phyloP scores from a whole-genome alignment of 2,888 invertebrate species.

The Heliconius aoede region DNA sequence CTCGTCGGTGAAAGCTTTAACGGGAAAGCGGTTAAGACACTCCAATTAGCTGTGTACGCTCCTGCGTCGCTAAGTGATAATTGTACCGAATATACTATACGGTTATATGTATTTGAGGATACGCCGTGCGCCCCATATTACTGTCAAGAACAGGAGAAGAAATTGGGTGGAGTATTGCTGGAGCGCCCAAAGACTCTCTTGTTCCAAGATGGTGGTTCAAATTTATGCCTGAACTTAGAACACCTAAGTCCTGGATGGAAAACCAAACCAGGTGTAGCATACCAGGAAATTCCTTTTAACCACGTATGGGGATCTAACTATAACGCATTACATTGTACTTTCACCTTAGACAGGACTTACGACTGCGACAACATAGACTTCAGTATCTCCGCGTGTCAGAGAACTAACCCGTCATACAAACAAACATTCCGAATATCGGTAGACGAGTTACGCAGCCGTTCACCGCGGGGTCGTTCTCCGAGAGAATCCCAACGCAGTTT shows the following conservation, averaged over 20 bases:
- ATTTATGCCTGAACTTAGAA: constrained; percentile 94
- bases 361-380: constrained; percentile 80
- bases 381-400: constrained; percentile 75
- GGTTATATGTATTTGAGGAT: constrained; percentile 97
- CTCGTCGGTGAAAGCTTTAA: constrained; percentile 94
- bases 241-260: constrained; percentile 95
- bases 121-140: constrained; percentile 97
- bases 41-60: constrained; percentile 95
- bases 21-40: constrained; percentile 88
- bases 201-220: constrained; percentile 95
- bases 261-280: constrained; percentile 93
- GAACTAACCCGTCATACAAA: constrained; percentile 79
- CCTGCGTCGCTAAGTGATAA: constrained; percentile 88
- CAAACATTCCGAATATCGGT: constrained; percentile 79
- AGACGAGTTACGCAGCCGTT: constrained; percentile 75
- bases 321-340: constrained; percentile 95
- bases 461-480: constrained; percentile 77
- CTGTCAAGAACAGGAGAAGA: constrained; percentile 89
- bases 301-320: constrained; percentile 95
- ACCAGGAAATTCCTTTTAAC: constrained; percentile 94
- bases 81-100: constrained; percentile 90
- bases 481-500: constrained; percentile 78
- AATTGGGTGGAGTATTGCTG: constrained; percentile 92
- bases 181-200: constrained; percentile 94
- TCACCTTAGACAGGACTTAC: constrained; percentile 90